These are phyloP conservation scores for Xanthia icteritia DNA, from an alignment of 2,888 invertebrate genomes.

Conservation along the genomic window DNA sequence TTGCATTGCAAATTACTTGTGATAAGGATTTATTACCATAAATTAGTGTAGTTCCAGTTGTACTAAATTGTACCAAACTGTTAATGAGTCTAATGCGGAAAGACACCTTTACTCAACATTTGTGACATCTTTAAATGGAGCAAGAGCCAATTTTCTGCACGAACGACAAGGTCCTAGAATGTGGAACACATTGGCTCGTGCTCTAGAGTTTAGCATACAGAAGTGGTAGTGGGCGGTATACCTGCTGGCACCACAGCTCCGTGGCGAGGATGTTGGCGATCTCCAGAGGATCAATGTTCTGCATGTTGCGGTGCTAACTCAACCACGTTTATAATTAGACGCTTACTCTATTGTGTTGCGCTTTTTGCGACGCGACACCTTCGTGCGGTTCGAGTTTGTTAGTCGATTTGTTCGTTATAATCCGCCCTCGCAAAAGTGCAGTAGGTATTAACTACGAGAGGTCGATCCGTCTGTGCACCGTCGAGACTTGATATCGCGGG, in stretches of 20 bases:
- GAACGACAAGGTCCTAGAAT: slow-evolving; percentile 16
- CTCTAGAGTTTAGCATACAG: slow-evolving; percentile 27
- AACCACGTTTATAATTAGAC: slow-evolving; percentile 89
- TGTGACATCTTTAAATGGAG: slow-evolving; percentile 32
- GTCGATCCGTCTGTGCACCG: slow-evolving; percentile 78
- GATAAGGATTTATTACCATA: slow-evolving; percentile 59
- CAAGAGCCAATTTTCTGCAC: slow-evolving; percentile 35
- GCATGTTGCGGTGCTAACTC: slow-evolving; percentile 84
- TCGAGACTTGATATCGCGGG: slow-evolving; percentile 60
- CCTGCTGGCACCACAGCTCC: slow-evolving; percentile 96
- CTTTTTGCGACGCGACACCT: slow-evolving; percentile 90
- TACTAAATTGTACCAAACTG: slow-evolving; percentile 33
- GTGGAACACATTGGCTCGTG: slow-evolving; percentile 21
- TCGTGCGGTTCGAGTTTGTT: slow-evolving; percentile 89
- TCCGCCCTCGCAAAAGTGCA: slow-evolving; percentile 88
- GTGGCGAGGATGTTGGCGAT: slow-evolving; percentile 96
- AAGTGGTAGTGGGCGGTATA: slow-evolving; percentile 76
- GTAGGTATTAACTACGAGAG: slow-evolving; percentile 76
- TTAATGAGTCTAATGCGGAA: slow-evolving; percentile 43
- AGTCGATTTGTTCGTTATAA: slow-evolving; percentile 90
- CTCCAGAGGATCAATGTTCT: slow-evolving; percentile 95
- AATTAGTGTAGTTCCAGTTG: slow-evolving; percentile 48
- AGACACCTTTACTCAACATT: slow-evolving; percentile 41
- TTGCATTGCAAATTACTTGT: slow-evolving; percentile 62
- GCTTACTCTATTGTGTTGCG: slow-evolving; percentile 90